Evolutionary conservation across 2,797 vertebrate genomes (phyloP).

Genomic region (Tamandua tetradactyla): DNA sequence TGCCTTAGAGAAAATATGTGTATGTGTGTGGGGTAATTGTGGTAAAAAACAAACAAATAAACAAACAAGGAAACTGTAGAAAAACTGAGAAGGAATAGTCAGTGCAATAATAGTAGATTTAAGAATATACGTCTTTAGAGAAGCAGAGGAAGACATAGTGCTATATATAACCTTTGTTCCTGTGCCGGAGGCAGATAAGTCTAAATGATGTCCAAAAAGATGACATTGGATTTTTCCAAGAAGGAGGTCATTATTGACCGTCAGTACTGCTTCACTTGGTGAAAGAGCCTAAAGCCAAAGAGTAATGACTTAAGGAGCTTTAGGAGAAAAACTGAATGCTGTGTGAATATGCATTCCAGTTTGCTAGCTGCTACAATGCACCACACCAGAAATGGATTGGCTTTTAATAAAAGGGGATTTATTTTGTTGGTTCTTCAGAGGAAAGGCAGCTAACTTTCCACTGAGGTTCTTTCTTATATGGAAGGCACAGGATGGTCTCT

Average conservation of each 20-base stretch:
- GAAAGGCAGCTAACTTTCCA: no score
- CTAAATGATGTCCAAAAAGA: not conserved
- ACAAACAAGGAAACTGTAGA: not conserved
- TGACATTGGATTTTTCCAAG: not conserved
- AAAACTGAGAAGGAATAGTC: not conserved
- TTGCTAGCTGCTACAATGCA: no score
- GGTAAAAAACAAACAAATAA: no score
- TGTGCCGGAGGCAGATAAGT: not conserved
- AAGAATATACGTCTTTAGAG: not conserved
- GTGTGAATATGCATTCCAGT: not conserved
- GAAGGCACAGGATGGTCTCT: no score
- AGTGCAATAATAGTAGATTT: not conserved
- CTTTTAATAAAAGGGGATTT: no score
- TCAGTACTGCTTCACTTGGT: not conserved
- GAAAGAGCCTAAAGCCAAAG: not conserved
- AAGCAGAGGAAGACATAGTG: not conserved
- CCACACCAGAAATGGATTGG: no score
- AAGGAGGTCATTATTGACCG: not conserved
- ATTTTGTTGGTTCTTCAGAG: no score
- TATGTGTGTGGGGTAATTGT: fast-evolving
- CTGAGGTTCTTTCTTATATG: no score
- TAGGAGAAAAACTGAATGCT: not conserved
- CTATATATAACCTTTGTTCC: not conserved
- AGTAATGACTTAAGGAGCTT: not conserved
- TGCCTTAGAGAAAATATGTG: not conserved